phyloP scores from a whole-genome alignment of 1,140 invertebrate species.

The Caenorhabditis tropicalis region DNA sequence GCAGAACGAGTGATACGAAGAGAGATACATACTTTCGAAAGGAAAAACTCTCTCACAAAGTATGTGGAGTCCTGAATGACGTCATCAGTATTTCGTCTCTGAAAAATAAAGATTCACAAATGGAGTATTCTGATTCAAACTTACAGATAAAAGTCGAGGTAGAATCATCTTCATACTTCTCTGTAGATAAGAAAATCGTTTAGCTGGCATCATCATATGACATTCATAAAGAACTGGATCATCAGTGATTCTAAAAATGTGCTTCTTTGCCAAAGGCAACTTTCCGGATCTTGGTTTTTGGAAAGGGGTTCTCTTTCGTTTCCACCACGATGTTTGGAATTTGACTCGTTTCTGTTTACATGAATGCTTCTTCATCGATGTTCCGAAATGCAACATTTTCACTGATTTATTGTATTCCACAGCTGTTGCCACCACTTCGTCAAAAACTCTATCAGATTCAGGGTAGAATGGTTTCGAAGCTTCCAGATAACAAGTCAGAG shows the following conservation, averaged over 20 bases:
- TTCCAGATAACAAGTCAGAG: background rate
- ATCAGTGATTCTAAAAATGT: background rate
- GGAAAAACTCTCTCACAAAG: background rate
- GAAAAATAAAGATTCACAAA: background rate
- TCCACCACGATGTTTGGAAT: background rate
- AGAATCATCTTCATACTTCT: background rate
- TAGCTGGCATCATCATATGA: background rate
- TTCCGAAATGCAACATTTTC: background rate
- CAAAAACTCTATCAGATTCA: background rate
- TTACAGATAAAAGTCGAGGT: background rate
- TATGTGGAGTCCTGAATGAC: background rate
- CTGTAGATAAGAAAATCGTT: background rate
- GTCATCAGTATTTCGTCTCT: background rate
- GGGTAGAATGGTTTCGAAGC: background rate
- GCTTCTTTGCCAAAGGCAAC: background rate
- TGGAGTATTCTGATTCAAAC: background rate
- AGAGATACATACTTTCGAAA: background rate
- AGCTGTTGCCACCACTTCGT: background rate
- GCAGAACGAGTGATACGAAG: background rate
- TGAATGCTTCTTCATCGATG: background rate
- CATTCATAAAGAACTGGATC: background rate
- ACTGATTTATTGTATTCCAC: background rate
- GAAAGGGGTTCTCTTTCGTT: no score
- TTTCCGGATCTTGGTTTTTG: background rate
- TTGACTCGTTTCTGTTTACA: background rate